Conservation (phyloP, 1,140 invertebrate genomes). For the Lamellibrachia luymesi region DNA sequence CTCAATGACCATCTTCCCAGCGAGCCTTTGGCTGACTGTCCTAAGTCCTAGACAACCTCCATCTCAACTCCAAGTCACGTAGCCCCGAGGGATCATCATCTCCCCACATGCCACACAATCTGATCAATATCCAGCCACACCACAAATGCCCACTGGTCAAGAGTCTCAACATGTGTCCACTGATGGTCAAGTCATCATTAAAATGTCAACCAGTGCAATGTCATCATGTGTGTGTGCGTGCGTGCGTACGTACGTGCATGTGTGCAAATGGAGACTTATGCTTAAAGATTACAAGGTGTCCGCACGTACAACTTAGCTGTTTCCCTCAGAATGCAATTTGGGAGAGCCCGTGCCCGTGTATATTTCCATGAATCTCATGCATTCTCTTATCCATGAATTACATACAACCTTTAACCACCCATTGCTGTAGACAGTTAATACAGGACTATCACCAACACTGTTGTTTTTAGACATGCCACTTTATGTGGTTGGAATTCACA, state of each 20-base stretch:
- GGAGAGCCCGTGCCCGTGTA: too few relatives aligned
- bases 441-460: not conserved
- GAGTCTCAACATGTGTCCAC: not conserved
- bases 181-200: not conserved
- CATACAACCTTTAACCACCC: not conserved
- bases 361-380: too few relatives aligned
- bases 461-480: too few relatives aligned
- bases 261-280: not conserved
- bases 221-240: not conserved
- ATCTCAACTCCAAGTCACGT: not conserved
- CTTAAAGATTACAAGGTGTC: not conserved
- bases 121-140: not conserved
- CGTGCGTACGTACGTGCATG: too few relatives aligned
- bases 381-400: too few relatives aligned
- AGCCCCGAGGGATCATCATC: not conserved
- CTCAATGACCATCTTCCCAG: too few relatives aligned
- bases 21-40: not conserved
- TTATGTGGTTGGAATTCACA: too few relatives aligned
- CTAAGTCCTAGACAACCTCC: not conserved
- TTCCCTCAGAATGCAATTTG: too few relatives aligned
- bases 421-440: not conserved
- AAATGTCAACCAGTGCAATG: not conserved
- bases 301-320: too few relatives aligned
- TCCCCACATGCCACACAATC: not conserved
- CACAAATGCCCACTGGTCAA: not conserved